Evolutionary conservation across 2,797 vertebrate species (phyloP).

Genomic region (Pangasius djambal): DNA sequence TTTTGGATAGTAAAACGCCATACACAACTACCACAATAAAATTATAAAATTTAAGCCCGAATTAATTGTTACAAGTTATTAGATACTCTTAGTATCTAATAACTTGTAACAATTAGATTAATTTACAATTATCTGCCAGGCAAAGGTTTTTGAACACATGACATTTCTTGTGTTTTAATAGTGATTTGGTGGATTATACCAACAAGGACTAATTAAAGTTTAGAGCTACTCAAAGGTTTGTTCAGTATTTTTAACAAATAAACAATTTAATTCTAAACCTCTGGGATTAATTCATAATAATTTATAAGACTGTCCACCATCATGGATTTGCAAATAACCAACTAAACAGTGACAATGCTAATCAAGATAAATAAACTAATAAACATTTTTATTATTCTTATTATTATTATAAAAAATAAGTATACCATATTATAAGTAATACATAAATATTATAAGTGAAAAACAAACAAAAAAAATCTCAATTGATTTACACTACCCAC

Average conservation of each 20-base stretch:
- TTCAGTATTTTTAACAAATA: not conserved
- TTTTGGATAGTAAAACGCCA: too few relatives aligned
- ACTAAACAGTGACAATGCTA: not conserved
- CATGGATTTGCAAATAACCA: not conserved
- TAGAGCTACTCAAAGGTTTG: not conserved
- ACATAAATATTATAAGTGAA: too few relatives aligned
- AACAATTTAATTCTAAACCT: not conserved
- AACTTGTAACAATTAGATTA: not conserved
- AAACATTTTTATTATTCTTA: not conserved
- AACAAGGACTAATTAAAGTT: not conserved
- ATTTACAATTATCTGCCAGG: not conserved
- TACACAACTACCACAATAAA: too few relatives aligned
- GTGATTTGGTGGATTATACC: not conserved
- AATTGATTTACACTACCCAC: not conserved
- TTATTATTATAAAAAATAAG: not conserved
- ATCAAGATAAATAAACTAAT: not conserved
- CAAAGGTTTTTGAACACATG: not conserved
- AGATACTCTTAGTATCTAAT: not conserved
- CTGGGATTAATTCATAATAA: not conserved
- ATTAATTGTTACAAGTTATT: too few relatives aligned
- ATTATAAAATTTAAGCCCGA: too few relatives aligned
- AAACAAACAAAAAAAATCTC: not conserved
- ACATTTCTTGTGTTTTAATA: not conserved
- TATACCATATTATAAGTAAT: not conserved
- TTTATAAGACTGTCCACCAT: not conserved